These are phyloP conservation scores for Diadegma fenestrale DNA, from an alignment of 2,888 invertebrate species.

Conservation along the genomic window DNA sequence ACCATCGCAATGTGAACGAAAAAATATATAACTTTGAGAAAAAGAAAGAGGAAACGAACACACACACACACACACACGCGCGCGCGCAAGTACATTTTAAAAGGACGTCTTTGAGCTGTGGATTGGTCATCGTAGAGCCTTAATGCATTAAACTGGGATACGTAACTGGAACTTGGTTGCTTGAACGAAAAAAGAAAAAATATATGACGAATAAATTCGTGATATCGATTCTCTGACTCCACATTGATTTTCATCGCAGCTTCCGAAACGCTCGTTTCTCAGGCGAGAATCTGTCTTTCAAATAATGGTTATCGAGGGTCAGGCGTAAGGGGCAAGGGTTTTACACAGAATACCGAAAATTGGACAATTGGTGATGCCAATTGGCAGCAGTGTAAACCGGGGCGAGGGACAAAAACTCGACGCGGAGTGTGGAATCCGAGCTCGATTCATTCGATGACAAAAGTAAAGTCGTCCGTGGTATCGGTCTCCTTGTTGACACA, in stretches of 20 bases:
- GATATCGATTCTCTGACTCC: neutral
- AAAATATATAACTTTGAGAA: too few species aligned
- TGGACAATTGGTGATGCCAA: neutral
- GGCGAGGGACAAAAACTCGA: neutral
- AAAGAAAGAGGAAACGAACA: neutral
- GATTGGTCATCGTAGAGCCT: neutral
- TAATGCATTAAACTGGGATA: neutral
- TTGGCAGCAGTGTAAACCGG: neutral
- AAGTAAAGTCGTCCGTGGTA: constrained; percentile 63
- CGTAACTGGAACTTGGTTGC: neutral
- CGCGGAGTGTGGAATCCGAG: neutral
- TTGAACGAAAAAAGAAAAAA: neutral
- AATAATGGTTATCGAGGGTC: too few species aligned
- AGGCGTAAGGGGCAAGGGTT: neutral
- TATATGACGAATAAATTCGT: neutral
- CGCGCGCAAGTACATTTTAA: neutral
- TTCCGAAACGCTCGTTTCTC: neutral
- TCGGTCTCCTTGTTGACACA: constrained; percentile 87
- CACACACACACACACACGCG: neutral
- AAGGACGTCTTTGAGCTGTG: neutral
- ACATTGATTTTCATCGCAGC: neutral
- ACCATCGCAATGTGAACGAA: neutral
- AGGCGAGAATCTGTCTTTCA: neutral
- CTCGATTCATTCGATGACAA: constrained; percentile 49
- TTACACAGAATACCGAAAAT: neutral